A percentile compares a stretch with the other conserved stretches of the same genome.
phyloP scores from a whole-genome alignment of 1,140 invertebrate genomes.

The Cydia pomonella region DNA sequence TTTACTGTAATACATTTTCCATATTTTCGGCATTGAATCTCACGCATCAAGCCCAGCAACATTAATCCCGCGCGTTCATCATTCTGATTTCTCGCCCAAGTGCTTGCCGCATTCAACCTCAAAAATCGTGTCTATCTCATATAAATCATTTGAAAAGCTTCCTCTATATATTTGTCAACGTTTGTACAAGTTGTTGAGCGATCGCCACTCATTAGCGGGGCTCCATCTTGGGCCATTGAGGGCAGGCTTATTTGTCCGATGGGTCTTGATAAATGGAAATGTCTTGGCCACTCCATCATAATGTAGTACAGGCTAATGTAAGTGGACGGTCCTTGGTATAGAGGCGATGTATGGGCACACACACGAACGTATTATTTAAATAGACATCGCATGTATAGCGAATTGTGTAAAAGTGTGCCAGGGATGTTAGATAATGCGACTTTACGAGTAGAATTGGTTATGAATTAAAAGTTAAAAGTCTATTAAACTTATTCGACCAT shows the following conservation, averaged over 20 bases:
- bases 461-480: too few relatives aligned
- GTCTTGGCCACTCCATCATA: conserved; percentile 40
- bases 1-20: conserved; percentile 5
- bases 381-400: not conserved
- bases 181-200: conserved; percentile 47
- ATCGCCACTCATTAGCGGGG: conserved; percentile 49
- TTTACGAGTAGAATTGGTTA: too few relatives aligned
- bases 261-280: conserved; percentile 49
- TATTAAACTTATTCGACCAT: too few relatives aligned
- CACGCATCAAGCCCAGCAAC: not conserved
- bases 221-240: conserved; percentile 53
- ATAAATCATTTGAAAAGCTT: conserved; percentile 51
- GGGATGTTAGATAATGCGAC: too few relatives aligned
- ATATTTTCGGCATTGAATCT: not conserved
- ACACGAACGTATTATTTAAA: not conserved
- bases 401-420: not conserved
- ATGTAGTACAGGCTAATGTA: conserved; percentile 32
- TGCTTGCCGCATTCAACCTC: conserved; percentile 25
- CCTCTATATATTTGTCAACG: conserved; percentile 55
- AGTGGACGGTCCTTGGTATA: conserved; percentile 23
- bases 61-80: conserved; percentile 24
- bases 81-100: conserved; percentile 13
- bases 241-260: conserved; percentile 53
- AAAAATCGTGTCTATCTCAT: conserved; percentile 30
- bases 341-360: not conserved